Conservation (phyloP, 2,113 vertebrate genomes). For the Lophura nycthemera region DNA sequence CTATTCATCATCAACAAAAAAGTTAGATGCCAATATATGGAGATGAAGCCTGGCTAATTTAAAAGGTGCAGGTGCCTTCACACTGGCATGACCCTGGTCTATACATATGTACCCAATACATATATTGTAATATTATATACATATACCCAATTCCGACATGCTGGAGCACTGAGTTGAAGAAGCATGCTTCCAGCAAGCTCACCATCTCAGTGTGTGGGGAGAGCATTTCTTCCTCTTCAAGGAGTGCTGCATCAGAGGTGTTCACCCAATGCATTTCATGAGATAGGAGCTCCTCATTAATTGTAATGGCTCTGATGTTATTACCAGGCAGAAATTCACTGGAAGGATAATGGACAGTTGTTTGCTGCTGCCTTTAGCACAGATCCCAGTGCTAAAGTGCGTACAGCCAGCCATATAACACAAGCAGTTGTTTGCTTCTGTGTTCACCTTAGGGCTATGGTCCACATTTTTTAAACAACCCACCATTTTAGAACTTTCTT, state of each 20-base stretch:
- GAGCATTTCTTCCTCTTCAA: not conserved
- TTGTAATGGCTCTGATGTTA: slow-evolving; percentile 15
- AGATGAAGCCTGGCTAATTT: fast-evolving
- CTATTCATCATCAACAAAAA: not conserved
- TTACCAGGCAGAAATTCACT: not conserved
- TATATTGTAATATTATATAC: not conserved
- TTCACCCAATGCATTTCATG: fast-evolving
- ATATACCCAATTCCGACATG: fast-evolving
- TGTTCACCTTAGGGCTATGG: not conserved
- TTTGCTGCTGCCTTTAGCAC: not conserved
- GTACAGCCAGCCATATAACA: fast-evolving
- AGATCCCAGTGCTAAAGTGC: not conserved
- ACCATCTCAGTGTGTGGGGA: fast-evolving
- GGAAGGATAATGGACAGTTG: not conserved
- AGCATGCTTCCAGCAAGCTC: fast-evolving
- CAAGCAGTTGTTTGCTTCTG: not conserved
- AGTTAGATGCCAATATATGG: not conserved
- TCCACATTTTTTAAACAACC: not conserved
- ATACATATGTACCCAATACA: too few species aligned
- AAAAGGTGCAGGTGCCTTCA: not conserved
- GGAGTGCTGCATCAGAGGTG: not conserved
- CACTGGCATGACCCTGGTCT: not conserved
- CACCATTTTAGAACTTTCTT: not conserved
- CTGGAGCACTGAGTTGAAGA: too few species aligned
- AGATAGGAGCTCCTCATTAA: not conserved